Evolutionary conservation across 2,888 invertebrate genomes (phyloP), one percentile per base, ranked within the genome.

Genomic region (Abscondita cerata): DNA sequence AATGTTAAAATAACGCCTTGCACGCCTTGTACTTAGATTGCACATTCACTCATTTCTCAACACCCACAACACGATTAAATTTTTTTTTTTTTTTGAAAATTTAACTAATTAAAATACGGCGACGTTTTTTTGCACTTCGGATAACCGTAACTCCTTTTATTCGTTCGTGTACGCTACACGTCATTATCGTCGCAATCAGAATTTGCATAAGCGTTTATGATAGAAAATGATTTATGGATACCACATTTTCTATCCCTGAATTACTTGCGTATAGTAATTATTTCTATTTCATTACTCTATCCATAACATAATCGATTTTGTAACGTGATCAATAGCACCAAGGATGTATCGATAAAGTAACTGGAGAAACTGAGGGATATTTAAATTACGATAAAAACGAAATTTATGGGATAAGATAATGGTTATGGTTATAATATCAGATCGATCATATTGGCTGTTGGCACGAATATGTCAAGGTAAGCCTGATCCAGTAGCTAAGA

Each of bases 401-500:
- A 65, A 65, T 65, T 65, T 65, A 62, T 57, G 65, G 62, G 52
- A 56, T 59, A 57, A 53, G 56, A 48, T 65, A 62, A 61, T 57
- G 48, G 25, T 41, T 44, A 52, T 58, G 12, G 51, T 33, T 36
- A 51, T 41, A 52, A 58, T 58, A 58, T 58, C 61, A 61, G 63
- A 66, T 66, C 63, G 54, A 64, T 59, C 58, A 50, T 56, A 56
- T 56, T 55, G 46, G 47, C 56, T 55, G 61, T 59, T 63, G 55
- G 61, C 64, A 64, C 57, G 57, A 57, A 62, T 57, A 62, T 52
- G 57, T 48, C 62, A 57, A 62, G 62, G 57, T 34, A 52, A 48
- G 52, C 53, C 40, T 41, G 52, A 57, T 62, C 46, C 62, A 57
- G 57, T 57, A 47, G 52, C 53, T 13, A 15, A 33, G 57, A 62